Evolutionary conservation across 1,140 invertebrate species (phyloP), one percentile per base, ranked within the genome.

Genomic region (Drosophila malerkotliana): DNA sequence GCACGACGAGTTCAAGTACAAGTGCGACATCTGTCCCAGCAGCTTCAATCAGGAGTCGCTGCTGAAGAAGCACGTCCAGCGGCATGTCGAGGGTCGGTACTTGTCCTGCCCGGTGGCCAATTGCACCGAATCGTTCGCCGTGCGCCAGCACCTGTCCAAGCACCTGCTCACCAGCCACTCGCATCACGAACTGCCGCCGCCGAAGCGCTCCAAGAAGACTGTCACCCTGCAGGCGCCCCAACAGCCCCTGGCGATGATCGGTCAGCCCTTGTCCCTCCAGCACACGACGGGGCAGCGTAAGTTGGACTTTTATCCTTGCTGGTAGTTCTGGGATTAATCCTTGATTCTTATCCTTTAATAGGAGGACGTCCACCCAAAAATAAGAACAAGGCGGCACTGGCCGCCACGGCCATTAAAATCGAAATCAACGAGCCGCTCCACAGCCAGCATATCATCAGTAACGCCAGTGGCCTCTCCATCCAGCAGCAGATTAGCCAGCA

Each of bases 1-100:
- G 83, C 91, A 92, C 64, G 91, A 92, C 15, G 91, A 92, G 52
- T 92, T 91, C 67, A 92, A 92, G 56, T 92, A 79, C 48, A 90
- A 90, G 52, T 92, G 91, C 75, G 87, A 92, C 53, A 91, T 92
- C 34, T 92, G 91, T 59, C 90, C 90, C 8, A 91, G 83, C 53
- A 90, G 90, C 51, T 92, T 92, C 51, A 91, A 91, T 53, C 90
- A 92, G 77, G 91, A 92, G 18, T 77, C 80, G 55, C 57, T 92
- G 73, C 84, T 92, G 1, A 92, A 92, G 66, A 91, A 91, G 76
- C 91, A 92, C 69, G 89, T 92, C 24, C 91, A 92, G 57, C 83
- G 91, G 8, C 91, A 92, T 69, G 87, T 92, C 30, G 91, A 92
- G 63, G 91, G 91, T 5, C 90, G 91, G 34, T 92, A 92, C 18